phyloP scores from a whole-genome alignment of 1,140 invertebrate species.

The Planococcus citri region DNA sequence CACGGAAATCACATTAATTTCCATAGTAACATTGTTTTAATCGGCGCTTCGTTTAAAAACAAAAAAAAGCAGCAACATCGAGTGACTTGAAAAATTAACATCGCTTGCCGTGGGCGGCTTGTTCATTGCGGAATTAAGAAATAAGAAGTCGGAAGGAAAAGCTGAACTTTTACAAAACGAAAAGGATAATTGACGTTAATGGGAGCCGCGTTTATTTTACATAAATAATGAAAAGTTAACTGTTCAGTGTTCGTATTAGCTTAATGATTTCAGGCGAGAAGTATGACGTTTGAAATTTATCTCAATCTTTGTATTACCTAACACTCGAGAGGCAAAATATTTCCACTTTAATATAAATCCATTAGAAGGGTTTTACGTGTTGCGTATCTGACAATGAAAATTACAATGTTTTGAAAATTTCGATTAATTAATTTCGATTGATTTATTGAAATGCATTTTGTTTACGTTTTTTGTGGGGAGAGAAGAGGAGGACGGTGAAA shows the following conservation, averaged over 20 bases:
- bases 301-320: too few relatives aligned
- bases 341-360: too few relatives aligned
- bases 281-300: too few relatives aligned
- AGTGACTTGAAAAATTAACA: too few relatives aligned
- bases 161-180: not conserved
- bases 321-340: too few relatives aligned
- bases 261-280: not conserved
- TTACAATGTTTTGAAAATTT: too few relatives aligned
- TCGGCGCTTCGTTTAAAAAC: not conserved
- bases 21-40: slow-evolving; percentile 4
- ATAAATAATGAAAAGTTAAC: not conserved
- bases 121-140: not conserved
- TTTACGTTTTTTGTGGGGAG: too few relatives aligned
- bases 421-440: too few relatives aligned
- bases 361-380: too few relatives aligned
- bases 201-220: not conserved
- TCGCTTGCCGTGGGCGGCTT: not conserved
- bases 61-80: not conserved
- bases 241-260: not conserved
- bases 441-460: too few relatives aligned
- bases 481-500: too few relatives aligned
- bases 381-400: too few relatives aligned
- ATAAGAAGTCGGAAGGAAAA: not conserved
- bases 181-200: not conserved
- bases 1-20: not conserved